Evolutionary conservation across 2,797 vertebrate genomes (phyloP).

Genomic region (Sebastes nivosus): DNA sequence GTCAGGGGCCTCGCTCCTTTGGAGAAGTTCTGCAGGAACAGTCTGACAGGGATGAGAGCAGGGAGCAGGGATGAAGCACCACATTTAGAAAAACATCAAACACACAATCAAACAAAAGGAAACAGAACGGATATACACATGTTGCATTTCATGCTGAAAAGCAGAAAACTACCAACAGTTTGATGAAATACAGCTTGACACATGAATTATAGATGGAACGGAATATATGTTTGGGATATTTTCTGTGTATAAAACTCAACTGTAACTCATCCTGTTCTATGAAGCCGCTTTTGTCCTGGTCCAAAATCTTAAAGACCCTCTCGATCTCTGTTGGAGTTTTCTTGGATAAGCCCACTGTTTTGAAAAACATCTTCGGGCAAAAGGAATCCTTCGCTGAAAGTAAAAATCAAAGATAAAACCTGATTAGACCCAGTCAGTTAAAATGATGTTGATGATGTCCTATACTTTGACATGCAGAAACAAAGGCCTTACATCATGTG

Average conservation of each 20-base stretch:
- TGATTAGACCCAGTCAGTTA: neutral
- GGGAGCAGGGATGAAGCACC: neutral
- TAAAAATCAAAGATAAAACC: conserved; percentile 3
- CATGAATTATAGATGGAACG: neutral
- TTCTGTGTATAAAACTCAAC: conserved; percentile 72
- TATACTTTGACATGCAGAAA: neutral
- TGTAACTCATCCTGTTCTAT: conserved; percentile 86
- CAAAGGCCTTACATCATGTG: neutral
- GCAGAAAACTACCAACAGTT: neutral
- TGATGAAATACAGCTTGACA: neutral
- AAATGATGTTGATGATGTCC: neutral
- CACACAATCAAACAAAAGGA: neutral
- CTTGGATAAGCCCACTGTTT: conserved; percentile 80
- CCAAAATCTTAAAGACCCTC: conserved; percentile 85
- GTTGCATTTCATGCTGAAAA: neutral
- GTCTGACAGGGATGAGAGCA: conserved; percentile 40
- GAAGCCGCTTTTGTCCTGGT: conserved; percentile 85
- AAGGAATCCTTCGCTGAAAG: conserved; percentile 85
- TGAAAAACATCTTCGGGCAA: conserved; percentile 83
- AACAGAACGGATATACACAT: neutral
- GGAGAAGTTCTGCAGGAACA: conserved; percentile 82
- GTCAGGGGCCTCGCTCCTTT: conserved; percentile 75
- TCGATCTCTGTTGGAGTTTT: conserved; percentile 80
- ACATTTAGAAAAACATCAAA: neutral
- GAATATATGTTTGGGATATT: neutral